Evolutionary conservation across 1,140 invertebrate species (phyloP).

Genomic region (Meloidogyne hapla): DNA sequence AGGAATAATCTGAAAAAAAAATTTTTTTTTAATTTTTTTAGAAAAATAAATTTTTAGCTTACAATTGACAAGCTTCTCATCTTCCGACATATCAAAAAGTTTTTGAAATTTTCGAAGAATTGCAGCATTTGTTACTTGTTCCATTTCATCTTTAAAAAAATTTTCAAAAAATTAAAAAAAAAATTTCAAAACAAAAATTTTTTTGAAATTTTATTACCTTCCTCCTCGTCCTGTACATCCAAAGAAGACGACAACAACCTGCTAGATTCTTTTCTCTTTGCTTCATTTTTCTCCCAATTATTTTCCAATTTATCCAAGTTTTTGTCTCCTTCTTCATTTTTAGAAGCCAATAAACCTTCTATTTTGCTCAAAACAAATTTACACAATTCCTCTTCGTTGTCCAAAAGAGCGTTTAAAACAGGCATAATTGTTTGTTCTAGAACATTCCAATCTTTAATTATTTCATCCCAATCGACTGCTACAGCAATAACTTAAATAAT

Average conservation of each 20-base stretch:
- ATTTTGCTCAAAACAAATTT: conserved; percentile 95
- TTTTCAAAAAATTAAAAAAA: too few species aligned
- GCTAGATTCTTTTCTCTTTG: background rate
- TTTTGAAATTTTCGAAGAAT: conserved; percentile 79
- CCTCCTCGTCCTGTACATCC: background rate
- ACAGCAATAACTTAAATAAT: conserved; percentile 70
- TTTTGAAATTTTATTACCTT: background rate
- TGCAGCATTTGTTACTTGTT: conserved; percentile 74
- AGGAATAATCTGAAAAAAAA: conserved; percentile 68
- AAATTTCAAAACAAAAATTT: conserved; percentile 32
- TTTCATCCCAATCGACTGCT: conserved; percentile 80
- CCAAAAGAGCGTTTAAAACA: conserved; percentile 80
- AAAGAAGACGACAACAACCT: background rate
- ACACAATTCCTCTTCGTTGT: conserved; percentile 87
- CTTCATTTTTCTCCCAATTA: background rate
- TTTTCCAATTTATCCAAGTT: conserved; percentile 14
- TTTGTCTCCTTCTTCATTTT: conserved; percentile 9
- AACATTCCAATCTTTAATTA: conserved; percentile 89
- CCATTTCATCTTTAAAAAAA: conserved; percentile 45
- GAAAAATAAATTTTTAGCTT: conserved; percentile 67
- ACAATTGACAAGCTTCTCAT: conserved; percentile 94
- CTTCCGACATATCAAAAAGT: conserved; percentile 83
- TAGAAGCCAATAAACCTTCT: conserved; percentile 78
- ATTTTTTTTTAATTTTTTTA: too few species aligned
- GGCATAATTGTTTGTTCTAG: conserved; percentile 80